These are phyloP conservation scores for Chaitophorus viminalis DNA, from an alignment of 2,888 invertebrate genomes.

Conservation along the genomic window DNA sequence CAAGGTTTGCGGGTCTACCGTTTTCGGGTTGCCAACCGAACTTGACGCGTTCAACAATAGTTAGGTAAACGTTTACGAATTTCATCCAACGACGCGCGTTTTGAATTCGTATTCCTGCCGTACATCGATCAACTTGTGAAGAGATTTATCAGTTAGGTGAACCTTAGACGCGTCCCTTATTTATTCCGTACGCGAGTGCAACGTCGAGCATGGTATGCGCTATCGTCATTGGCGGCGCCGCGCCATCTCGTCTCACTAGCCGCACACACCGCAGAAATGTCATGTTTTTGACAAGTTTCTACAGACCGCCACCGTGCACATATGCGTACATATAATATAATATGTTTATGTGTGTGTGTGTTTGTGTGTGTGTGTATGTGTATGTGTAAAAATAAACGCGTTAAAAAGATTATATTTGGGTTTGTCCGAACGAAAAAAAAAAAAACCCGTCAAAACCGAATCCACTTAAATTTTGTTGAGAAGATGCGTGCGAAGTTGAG, in stretches of 20 bases:
- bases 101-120: background rate
- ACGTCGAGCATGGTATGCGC: background rate
- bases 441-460: background rate
- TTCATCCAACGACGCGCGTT: background rate
- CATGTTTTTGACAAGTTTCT: constrained; percentile 27
- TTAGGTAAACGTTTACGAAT: constrained; percentile 31
- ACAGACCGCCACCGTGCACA: too few relatives aligned
- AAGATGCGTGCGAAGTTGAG: background rate
- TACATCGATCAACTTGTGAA: background rate
- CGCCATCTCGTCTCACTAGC: background rate
- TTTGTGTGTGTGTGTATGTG: too few relatives aligned
- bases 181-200: background rate
- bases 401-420: constrained; percentile 12
- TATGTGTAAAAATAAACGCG: background rate
- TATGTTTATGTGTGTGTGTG: too few relatives aligned
- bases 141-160: constrained; percentile 5
- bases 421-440: constrained; percentile 7
- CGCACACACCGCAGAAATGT: background rate
- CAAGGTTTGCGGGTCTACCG: background rate
- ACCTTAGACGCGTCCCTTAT: background rate
- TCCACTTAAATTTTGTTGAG: background rate
- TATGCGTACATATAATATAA: too few relatives aligned
- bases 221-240: background rate
- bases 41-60: constrained; percentile 6
- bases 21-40: background rate